These are phyloP conservation scores for Enteromius treurensis DNA, from an alignment of 2,797 vertebrate species.

Conservation along the genomic window DNA sequence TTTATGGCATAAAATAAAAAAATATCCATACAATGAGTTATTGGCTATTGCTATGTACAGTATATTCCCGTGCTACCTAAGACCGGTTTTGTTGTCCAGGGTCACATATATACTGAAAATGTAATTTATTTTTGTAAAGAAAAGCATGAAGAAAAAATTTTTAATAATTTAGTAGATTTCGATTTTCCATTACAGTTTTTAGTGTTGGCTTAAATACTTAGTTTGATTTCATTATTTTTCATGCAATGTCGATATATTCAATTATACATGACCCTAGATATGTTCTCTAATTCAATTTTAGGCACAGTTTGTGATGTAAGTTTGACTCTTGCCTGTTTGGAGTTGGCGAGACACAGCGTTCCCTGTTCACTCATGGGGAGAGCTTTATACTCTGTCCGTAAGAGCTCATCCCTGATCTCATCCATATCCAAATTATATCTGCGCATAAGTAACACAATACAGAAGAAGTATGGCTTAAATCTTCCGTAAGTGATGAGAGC, in stretches of 20 bases:
- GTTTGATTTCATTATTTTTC: not conserved
- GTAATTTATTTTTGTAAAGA: not conserved
- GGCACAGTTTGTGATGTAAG: not conserved
- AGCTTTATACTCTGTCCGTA: slow-evolving; percentile 86
- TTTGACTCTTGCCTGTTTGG: slow-evolving; percentile 76
- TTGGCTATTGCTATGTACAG: too few species aligned
- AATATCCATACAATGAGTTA: too few species aligned
- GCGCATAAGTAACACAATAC: slow-evolving; percentile 38
- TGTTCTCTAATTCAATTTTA: not conserved
- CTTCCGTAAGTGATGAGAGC: not conserved
- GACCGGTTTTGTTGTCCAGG: too few species aligned
- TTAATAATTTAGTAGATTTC: not conserved
- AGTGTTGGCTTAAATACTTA: not conserved
- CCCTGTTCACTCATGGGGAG: slow-evolving; percentile 77
- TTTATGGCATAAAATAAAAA: too few species aligned
- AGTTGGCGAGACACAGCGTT: slow-evolving; percentile 73
- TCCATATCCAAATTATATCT: slow-evolving; percentile 83
- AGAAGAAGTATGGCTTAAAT: not conserved
- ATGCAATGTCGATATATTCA: not conserved
- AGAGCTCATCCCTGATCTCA: slow-evolving; percentile 77
- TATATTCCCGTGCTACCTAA: too few species aligned
- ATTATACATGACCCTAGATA: not conserved
- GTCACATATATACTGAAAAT: not conserved
- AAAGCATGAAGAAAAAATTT: not conserved
- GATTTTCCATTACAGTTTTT: not conserved